A percentile compares a stretch with the other conserved stretches of the same genome.
Evolutionary conservation across 2,888 invertebrate species (phyloP).

Genomic region (Timema cristinae): DNA sequence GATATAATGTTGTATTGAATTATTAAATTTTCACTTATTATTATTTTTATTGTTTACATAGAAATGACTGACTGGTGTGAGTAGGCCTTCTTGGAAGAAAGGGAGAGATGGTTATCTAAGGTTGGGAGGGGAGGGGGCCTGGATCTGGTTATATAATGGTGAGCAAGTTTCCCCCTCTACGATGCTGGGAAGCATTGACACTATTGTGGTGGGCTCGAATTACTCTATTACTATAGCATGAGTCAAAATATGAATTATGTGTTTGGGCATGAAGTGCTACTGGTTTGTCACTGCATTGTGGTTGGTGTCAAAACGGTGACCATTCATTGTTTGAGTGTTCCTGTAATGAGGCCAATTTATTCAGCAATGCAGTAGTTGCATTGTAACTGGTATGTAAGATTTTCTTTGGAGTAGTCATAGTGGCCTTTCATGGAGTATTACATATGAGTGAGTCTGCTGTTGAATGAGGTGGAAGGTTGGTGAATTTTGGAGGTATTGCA

Average conservation of each 20-base stretch:
- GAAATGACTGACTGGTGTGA: too few species aligned
- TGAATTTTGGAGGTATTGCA: neutral
- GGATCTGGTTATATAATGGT: neutral
- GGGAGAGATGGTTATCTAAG: too few species aligned
- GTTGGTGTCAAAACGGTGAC: neutral
- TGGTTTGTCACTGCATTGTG: neutral
- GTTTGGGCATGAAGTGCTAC: neutral
- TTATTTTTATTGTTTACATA: too few species aligned
- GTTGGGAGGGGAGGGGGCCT: too few species aligned
- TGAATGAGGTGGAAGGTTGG: slow-evolving; percentile 4
- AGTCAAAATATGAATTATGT: neutral
- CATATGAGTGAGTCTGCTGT: neutral
- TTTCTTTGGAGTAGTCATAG: neutral
- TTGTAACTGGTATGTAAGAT: neutral
- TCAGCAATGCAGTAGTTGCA: neutral
- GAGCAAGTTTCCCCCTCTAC: neutral
- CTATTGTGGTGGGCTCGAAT: neutral
- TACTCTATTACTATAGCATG: neutral
- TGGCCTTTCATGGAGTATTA: neutral
- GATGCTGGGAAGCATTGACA: too few species aligned
- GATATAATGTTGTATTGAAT: too few species aligned
- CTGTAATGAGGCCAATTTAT: neutral
- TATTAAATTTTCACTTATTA: too few species aligned
- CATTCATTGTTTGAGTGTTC: neutral
- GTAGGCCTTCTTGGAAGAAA: too few species aligned